Percentiles rank a stretch among this genome's conserved stretches.
Conservation (phyloP, 2,888 invertebrate species). For the Aporophyla lueneburgensis region DNA sequence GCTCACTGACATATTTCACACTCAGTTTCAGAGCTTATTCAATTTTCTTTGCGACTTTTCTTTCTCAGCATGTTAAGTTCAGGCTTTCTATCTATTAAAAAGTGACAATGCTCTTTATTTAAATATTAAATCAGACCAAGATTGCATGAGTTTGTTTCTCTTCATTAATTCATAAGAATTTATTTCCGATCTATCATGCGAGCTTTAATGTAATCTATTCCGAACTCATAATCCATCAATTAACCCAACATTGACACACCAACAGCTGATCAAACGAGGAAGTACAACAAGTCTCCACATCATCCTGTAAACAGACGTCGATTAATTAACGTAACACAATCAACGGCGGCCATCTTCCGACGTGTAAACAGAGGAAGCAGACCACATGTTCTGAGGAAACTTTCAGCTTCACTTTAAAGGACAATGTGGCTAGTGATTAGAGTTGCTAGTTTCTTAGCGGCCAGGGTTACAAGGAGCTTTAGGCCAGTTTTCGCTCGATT, state of each 20-base stretch:
- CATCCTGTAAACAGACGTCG: conserved; percentile 35
- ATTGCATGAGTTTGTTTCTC: not conserved
- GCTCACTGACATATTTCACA: conserved; percentile 42
- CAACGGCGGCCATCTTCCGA: conserved; percentile 29
- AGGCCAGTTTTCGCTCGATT: too few relatives aligned
- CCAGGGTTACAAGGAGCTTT: not conserved
- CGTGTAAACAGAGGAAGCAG: conserved; percentile 37
- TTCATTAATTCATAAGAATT: not conserved
- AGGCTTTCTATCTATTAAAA: not conserved
- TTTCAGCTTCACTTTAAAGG: conserved; percentile 27
- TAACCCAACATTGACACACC: not conserved
- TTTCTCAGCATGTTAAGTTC: too few relatives aligned
- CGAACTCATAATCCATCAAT: not conserved
- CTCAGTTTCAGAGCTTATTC: conserved; percentile 23
- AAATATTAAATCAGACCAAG: not conserved
- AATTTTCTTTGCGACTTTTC: conserved; percentile 6
- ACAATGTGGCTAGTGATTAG: conserved; percentile 23
- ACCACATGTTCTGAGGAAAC: conserved; percentile 45
- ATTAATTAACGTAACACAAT: conserved; percentile 53
- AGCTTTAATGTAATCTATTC: not conserved
- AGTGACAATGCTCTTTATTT: not conserved
- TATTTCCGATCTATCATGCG: not conserved
- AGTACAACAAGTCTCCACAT: conserved; percentile 23
- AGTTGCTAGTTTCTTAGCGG: conserved; percentile 6
- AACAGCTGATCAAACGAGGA: conserved; percentile 39